Percentiles rank a stretch among this genome's conserved stretches.
Evolutionary conservation across 1,140 invertebrate genomes (phyloP).

Genomic region (Pissodes strobi): DNA sequence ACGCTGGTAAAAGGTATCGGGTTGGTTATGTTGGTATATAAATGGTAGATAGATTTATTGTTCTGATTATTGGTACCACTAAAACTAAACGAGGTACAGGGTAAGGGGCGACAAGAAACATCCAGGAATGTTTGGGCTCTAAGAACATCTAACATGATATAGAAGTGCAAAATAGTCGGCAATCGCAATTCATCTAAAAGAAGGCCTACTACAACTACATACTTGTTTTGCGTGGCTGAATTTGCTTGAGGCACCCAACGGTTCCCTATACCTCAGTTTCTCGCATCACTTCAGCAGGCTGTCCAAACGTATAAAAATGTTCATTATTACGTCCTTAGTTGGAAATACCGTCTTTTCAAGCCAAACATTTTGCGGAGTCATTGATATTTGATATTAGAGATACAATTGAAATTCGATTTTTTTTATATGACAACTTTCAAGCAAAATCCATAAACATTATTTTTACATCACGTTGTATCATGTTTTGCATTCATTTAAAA

Average conservation of each 20-base stretch:
- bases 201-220: slow-evolving; percentile 60
- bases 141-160: slow-evolving; percentile 51
- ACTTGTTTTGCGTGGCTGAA: slow-evolving; percentile 68
- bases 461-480: no score
- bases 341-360: background rate
- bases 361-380: no score
- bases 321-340: slow-evolving; percentile 4
- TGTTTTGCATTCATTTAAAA: no score
- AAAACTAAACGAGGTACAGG: slow-evolving; percentile 41
- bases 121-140: slow-evolving; percentile 45
- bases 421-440: no score
- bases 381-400: no score
- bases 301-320: slow-evolving; percentile 58
- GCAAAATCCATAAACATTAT: no score
- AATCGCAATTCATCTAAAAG: slow-evolving; percentile 53
- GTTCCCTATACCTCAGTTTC: slow-evolving; percentile 67
- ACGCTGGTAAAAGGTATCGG: slow-evolving; percentile 26
- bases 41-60: slow-evolving; percentile 21
- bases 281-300: slow-evolving; percentile 74
- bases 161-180: slow-evolving; percentile 47
- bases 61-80: slow-evolving; percentile 22
- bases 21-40: slow-evolving; percentile 21
- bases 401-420: no score
- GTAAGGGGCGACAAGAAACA: slow-evolving; percentile 45
- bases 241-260: slow-evolving; percentile 53